Evolutionary conservation across 2,888 invertebrate species (phyloP).

Genomic region (Exephanes ischioxanthus): DNA sequence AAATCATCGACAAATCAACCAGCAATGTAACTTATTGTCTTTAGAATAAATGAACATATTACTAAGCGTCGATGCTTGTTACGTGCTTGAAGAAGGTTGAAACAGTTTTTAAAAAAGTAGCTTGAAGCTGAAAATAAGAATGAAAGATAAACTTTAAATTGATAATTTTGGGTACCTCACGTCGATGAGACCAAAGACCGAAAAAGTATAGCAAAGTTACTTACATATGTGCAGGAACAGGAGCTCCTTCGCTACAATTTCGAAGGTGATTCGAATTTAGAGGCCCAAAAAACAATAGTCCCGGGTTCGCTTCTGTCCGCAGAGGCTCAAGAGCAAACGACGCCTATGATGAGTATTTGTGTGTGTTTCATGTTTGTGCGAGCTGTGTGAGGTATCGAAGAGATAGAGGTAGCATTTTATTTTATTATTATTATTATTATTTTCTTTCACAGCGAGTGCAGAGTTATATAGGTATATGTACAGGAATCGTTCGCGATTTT

Average conservation of each 20-base stretch:
- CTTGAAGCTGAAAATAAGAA: background rate
- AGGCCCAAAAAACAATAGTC: background rate
- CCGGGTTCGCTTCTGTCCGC: background rate
- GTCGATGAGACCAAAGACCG: background rate
- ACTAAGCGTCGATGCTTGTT: too few relatives aligned
- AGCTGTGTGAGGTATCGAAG: slow-evolving; percentile 20
- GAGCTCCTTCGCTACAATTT: background rate
- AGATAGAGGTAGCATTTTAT: slow-evolving; percentile 31
- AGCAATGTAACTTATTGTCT: too few relatives aligned
- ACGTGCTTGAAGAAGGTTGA: background rate
- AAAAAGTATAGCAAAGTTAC: background rate
- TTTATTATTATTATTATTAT: background rate
- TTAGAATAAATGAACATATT: too few relatives aligned
- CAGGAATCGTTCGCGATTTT: slow-evolving; percentile 36
- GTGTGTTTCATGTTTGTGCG: background rate
- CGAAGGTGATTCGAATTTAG: background rate
- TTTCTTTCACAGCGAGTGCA: slow-evolving; percentile 34
- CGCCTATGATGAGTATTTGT: background rate
- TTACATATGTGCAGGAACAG: slow-evolving; percentile 1
- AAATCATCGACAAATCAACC: too few relatives aligned
- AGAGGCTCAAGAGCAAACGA: slow-evolving; percentile 38
- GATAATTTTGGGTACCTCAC: background rate
- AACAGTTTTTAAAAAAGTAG: background rate
- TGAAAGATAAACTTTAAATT: background rate
- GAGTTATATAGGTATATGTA: slow-evolving; percentile 51